Base-by-base conservation (phyloP, 64 coral and sea anemone genomes). In the Orbicella faveolata region DNA sequence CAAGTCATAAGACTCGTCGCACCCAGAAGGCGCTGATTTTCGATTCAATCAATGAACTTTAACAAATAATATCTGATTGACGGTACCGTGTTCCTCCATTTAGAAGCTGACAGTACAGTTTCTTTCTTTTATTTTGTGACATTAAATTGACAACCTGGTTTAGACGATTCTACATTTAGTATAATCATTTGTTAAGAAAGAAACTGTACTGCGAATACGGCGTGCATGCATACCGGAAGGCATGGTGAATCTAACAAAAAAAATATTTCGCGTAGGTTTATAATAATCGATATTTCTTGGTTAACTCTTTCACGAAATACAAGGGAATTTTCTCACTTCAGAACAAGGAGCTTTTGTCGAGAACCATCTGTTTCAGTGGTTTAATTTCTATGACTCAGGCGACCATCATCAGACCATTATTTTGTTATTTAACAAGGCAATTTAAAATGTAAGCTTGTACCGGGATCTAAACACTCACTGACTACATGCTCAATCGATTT, bases 21-120 rank as follows among this genome's bases (percentile, higher is more conserved):
- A 70, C 82, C 82, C 82, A 48, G 34, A 69, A 69, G 66, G 36
- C 17, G 17, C 34, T 83, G 80, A 72, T 72, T 72, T 70, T 70
- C 13, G 37, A 52, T 63, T 63, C 25, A 64, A 23, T 52, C 1
- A 78, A 21, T 6, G 76, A 17, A 2, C 7, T 18, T 52, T 63
- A 63, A 8, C 33, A 63, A 35, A 26, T 34, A 55, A 13, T 15
- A 26, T 69, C 8, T 62, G 55, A 59, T 63, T 18, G n/a, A 77
- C 41, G 8, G 41, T 17, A 17, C 36, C 34, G 41, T 9, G 6
- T 66, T 21, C 21, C 9, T 8, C 35, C 61, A 18, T 44, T 34
- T 12, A 72, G 20, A 52, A 1, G 9, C 1, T 72, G 21, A 84
- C 20, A 25, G 25, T 5, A 48, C 70, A 14, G 51, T 37, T 26